phyloP scores from a whole-genome alignment of 2,797 vertebrate species.

The Acanthurus leucopareius region DNA sequence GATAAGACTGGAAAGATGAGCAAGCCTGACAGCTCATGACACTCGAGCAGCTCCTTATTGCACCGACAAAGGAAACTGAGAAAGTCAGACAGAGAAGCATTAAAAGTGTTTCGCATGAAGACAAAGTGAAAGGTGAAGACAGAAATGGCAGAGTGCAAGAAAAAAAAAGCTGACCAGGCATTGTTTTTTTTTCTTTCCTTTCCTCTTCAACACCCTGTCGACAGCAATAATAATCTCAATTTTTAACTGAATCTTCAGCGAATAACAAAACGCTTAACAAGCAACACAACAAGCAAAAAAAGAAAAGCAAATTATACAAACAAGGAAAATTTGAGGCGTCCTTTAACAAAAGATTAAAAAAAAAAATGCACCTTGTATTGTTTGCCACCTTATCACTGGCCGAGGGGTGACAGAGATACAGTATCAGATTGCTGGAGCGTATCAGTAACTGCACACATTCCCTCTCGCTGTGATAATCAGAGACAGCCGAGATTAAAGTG shows the following conservation, averaged over 20 bases:
- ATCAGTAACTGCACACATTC: constrained; percentile 50
- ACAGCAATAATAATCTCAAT: constrained; percentile 34
- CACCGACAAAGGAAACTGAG: constrained; percentile 52
- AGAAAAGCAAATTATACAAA: constrained; percentile 28
- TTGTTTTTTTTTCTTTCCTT: not conserved
- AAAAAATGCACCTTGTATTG: constrained; percentile 19
- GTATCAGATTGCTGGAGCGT: constrained; percentile 43
- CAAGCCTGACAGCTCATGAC: constrained; percentile 69
- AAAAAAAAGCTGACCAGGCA: constrained; percentile 51
- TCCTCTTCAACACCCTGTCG: constrained; percentile 27
- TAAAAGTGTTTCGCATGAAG: constrained; percentile 50
- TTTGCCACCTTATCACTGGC: constrained; percentile 29
- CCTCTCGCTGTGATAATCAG: constrained; percentile 52
- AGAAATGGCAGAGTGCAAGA: constrained; percentile 7
- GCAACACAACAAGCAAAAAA: constrained; percentile 17
- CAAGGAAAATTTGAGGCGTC: constrained; percentile 17
- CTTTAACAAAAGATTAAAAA: constrained; percentile 22
- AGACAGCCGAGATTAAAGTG: constrained; percentile 58
- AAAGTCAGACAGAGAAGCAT: constrained; percentile 40
- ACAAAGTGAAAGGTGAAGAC: constrained; percentile 45
- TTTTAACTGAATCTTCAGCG: constrained; percentile 22
- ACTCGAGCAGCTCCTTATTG: constrained; percentile 62
- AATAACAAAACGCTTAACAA: constrained; percentile 33
- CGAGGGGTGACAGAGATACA: constrained; percentile 39
- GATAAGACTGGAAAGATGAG: constrained; percentile 59